Base-by-base conservation (phyloP, 1,140 invertebrate species). In the Procambarus virginalis region DNA sequence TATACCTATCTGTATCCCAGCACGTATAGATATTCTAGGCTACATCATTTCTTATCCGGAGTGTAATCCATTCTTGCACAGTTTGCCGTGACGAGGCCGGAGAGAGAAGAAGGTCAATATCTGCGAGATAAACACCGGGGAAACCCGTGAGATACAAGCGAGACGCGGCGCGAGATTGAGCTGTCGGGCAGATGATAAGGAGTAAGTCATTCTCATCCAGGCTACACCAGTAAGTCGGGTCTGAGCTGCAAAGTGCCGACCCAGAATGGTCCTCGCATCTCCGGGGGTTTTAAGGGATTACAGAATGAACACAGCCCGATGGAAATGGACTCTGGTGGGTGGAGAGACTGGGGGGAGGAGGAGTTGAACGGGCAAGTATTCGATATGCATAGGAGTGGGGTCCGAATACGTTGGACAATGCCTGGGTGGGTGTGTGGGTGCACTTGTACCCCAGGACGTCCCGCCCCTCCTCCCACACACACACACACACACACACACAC, bases 311-410 rank as follows among this genome's bases (percentile, higher is more conserved):
- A 68, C 14, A 68, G 64, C 14, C 64, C 14, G 20, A 68, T 68
- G 64, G 64, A 68, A 68, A 68, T 68, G 64, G 64, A 68, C 64
- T 68, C 64, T n/a, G 14, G 64, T 17, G 64, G 64, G 64, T 68
- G 51, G 51, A 55, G 51, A 55, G 51, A 55, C 8, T 9, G 51
- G 6, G 51, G 12, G 51, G 51, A 55, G 51, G 51, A 55, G 12
- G 51, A 12, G 51, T 68, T 68, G 64, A 68, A 68, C 10, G 64
- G 20, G 5, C 17, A 68, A 68, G 12, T n/a, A 68, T 68, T 68
- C 64, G 64, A 68, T 68, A 68, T 68, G 64, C 64, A 68, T 68
- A 68, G 64, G 64, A 68, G 64, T 68, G 64, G 64, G 14, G 64
- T 68, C 17, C 12, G 64, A 68, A 68, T 68, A 68, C 2, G 64